Conservation (phyloP, 2,888 invertebrate species). For the Cosmopolites sordidus region DNA sequence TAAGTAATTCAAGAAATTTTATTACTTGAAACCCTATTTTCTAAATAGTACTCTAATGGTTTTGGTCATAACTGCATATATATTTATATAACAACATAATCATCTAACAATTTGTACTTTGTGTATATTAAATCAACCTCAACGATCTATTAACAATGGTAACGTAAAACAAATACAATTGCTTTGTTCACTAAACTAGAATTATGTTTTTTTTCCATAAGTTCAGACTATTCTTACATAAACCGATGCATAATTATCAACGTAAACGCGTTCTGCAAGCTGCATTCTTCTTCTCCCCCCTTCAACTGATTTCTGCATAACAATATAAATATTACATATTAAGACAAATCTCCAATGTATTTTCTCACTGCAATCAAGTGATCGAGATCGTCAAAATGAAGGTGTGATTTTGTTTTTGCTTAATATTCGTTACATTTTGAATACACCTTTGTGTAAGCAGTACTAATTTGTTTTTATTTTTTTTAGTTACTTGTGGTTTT, state of each 20-base stretch:
- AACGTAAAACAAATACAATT: no score
- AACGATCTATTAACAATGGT: no score
- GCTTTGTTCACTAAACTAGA: background rate
- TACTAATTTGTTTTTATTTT: conserved; percentile 1
- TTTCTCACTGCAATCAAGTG: conserved; percentile 16
- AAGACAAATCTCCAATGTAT: conserved; percentile 10
- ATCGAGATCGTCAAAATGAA: conserved; percentile 18
- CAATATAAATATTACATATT: conserved; percentile 14
- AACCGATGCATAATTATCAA: conserved; percentile 2
- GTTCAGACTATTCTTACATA: conserved; percentile 3
- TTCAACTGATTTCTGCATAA: conserved; percentile 8
- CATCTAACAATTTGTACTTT: no score
- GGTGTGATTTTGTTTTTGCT: conserved; percentile 10
- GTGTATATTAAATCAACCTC: no score
- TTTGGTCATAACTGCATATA: no score
- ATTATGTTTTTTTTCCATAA: background rate
- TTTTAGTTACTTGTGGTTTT: conserved; percentile 15
- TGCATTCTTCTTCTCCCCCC: conserved; percentile 16
- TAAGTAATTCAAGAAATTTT: no score
- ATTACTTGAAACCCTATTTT: no score
- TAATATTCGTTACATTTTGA: no score
- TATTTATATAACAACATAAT: no score
- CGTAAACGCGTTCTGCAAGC: conserved; percentile 7
- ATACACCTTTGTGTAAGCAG: background rate
- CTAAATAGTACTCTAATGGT: no score